These are phyloP conservation scores for Lasioglossum figueresi DNA, from an alignment of 2,888 invertebrate genomes.

Conservation along the genomic window DNA sequence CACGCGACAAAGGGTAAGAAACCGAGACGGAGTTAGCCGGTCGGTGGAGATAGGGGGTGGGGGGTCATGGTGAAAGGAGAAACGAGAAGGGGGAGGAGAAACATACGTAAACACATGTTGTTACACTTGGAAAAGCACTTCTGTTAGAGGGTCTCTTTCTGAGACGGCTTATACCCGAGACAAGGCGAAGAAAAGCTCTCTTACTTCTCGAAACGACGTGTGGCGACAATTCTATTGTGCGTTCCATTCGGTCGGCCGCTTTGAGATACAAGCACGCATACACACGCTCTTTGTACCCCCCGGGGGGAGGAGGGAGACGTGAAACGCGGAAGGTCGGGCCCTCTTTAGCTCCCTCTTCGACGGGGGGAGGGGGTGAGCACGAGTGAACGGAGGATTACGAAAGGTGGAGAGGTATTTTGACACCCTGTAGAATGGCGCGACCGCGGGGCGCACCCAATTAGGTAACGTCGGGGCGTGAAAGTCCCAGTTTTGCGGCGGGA, in stretches of 20 bases:
- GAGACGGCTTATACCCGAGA: slow-evolving; percentile 64
- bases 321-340: slow-evolving; percentile 50
- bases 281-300: slow-evolving; percentile 61
- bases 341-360: background rate
- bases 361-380: slow-evolving; percentile 50
- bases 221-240: slow-evolving; percentile 77
- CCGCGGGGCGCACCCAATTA: slow-evolving; percentile 83
- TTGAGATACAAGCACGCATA: slow-evolving; percentile 77
- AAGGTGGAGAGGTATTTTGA: slow-evolving; percentile 81
- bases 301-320: background rate
- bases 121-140: slow-evolving; percentile 65
- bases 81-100: slow-evolving; percentile 12
- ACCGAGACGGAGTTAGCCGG: slow-evolving; percentile 16
- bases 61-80: background rate
- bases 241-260: slow-evolving; percentile 76
- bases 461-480: slow-evolving; percentile 79
- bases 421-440: slow-evolving; percentile 82
- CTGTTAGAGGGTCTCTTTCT: slow-evolving; percentile 61
- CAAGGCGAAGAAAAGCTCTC: slow-evolving; percentile 66
- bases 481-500: slow-evolving; percentile 58
- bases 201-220: slow-evolving; percentile 69
- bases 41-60: background rate
- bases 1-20: slow-evolving; percentile 26
- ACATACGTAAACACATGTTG: slow-evolving; percentile 60
- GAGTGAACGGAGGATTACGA: slow-evolving; percentile 61